Evolutionary conservation across 2,888 invertebrate species (phyloP).

Genomic region (Sepiola atlantica): DNA sequence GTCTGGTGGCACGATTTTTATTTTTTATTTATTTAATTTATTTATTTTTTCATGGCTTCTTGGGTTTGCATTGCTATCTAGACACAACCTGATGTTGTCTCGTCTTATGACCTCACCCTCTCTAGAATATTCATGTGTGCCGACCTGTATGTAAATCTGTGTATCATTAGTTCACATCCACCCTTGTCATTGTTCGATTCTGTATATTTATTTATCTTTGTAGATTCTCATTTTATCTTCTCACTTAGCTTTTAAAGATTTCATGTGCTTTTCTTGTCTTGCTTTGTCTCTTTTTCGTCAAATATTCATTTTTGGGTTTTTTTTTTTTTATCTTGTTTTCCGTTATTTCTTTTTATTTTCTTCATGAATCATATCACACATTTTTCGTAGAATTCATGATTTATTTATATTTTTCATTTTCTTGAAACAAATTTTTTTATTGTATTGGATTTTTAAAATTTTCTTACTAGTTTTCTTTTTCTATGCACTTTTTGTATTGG

Average conservation of each 20-base stretch:
- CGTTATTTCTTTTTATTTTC: no score
- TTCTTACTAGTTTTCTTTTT: neutral
- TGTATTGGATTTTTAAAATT: neutral
- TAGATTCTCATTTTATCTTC: neutral
- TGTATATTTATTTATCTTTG: neutral
- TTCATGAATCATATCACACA: neutral
- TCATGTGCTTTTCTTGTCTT: constrained; percentile 7
- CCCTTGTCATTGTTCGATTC: neutral
- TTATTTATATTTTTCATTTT: neutral
- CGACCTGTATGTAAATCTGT: neutral
- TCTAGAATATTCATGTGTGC: neutral
- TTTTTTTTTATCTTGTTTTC: neutral
- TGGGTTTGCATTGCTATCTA: constrained; percentile 33
- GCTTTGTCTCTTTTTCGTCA: neutral
- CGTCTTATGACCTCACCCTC: neutral
- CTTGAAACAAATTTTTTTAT: neutral
- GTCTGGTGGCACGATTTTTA: neutral
- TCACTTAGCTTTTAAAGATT: neutral
- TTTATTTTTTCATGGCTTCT: constrained; percentile 58
- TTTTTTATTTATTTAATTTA: constrained; percentile 55
- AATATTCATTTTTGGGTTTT: neutral
- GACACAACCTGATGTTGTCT: neutral
- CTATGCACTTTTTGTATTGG: neutral
- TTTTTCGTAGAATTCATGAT: neutral
- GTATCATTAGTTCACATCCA: constrained; percentile 32